Evolutionary conservation across 2,113 vertebrate species (phyloP).

Genomic region (Zootoca vivipara): DNA sequence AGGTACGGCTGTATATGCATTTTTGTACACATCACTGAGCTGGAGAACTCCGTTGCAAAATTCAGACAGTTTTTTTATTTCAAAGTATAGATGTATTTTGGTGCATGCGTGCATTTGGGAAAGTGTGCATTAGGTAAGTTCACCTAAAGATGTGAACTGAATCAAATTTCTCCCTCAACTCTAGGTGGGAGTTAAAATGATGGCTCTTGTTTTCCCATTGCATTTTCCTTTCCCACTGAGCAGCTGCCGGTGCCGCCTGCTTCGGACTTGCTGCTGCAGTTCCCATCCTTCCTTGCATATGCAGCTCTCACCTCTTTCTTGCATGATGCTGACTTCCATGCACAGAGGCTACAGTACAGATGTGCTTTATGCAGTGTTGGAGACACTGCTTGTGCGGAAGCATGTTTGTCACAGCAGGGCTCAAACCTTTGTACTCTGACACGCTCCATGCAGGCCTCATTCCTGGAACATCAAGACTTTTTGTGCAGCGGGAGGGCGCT

Average conservation of each 20-base stretch:
- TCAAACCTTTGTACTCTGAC: background rate
- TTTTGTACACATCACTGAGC: no score
- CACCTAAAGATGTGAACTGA: no score
- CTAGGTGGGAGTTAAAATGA: no score
- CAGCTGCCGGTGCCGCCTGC: background rate
- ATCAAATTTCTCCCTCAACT: no score
- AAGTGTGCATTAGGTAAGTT: no score
- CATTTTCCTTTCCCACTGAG: background rate
- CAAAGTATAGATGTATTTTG: no score
- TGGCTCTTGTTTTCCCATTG: background rate
- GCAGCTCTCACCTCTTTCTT: background rate
- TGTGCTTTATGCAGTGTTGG: background rate
- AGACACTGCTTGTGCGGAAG: background rate
- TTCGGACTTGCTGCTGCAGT: background rate
- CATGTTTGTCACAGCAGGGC: background rate
- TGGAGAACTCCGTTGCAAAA: no score
- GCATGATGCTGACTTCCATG: background rate
- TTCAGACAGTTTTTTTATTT: no score
- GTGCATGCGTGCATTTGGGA: no score
- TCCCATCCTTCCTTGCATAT: background rate
- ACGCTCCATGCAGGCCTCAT: background rate
- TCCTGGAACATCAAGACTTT: no score
- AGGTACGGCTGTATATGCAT: no score
- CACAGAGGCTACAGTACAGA: background rate
- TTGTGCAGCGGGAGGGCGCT: no score